Evolutionary conservation across 2,797 vertebrate genomes (phyloP).

Genomic region (Varecia variegata): DNA sequence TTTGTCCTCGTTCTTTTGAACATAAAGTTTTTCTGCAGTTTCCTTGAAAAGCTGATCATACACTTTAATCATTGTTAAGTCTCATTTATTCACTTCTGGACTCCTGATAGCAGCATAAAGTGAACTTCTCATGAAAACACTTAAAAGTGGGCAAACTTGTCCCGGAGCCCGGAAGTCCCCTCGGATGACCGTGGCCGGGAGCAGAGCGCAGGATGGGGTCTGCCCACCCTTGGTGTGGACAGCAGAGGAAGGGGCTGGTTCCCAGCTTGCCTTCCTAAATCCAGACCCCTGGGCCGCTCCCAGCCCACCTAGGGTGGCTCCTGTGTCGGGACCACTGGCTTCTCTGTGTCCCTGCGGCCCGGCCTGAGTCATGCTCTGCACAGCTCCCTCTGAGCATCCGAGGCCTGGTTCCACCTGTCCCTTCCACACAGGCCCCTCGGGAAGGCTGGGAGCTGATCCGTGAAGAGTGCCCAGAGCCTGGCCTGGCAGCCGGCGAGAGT

Average conservation of each 20-base stretch:
- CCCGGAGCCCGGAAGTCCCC: neutral
- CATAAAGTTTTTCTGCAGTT: neutral
- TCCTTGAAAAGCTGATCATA: neutral
- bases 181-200: too few species aligned
- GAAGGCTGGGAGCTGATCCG: neutral
- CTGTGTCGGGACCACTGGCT: neutral
- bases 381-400: neutral
- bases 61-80: neutral
- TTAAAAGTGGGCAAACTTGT: too few species aligned
- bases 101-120: fast-evolving
- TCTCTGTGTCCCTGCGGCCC: fast-evolving
- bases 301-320: fast-evolving
- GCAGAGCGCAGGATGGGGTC: fast-evolving
- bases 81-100: neutral
- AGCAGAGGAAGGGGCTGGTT: too few species aligned
- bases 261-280: neutral
- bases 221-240: fast-evolving
- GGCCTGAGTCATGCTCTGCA: fast-evolving
- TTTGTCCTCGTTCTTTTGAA: neutral
- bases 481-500: fast-evolving
- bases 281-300: neutral
- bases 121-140: neutral
- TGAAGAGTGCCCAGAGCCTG: fast-evolving
- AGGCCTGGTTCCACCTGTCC: fast-evolving
- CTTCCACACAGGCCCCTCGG: neutral